Base-by-base conservation (phyloP, 2,113 vertebrate species). In the Dinomys branickii region DNA sequence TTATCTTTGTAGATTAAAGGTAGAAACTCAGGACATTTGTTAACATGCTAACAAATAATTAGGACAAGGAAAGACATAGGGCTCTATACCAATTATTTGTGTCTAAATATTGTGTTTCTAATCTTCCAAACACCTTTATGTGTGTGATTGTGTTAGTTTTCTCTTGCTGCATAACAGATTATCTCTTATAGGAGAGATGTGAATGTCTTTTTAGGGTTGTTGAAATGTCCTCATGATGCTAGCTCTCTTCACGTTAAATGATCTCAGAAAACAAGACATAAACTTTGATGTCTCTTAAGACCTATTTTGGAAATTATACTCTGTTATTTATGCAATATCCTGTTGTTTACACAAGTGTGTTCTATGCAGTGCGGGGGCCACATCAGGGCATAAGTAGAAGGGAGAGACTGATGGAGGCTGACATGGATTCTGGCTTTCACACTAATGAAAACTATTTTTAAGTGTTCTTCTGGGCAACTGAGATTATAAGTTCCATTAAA, bases 111-210 rank as follows among this genome's bases (percentile, higher is more conserved):
- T 78, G 2, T 38, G 1, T 84, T 97, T 56, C 47, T 47, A 14
- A 5, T 4, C 17, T 89, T 65, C 44, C 5, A n/a, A 33, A 71
- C 71, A 56, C 88, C 50, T 54, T 81, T 85, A n/a, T 58, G 16
- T 83, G 83, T 83, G 22, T 59, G 86, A 67, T 85, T 50, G 2
- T 47, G 6, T 86, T 91, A 16, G 10, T 88, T 95, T 96, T 92
- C 14, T 75, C 28, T 73, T 59, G 38, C 17, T 69, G 20, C 9
- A 1, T 83, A 78, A 47, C 30, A 50, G 81, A 73, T 73, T 52
- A 28, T 54, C 33, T 71, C 24, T 33, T 10, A 10, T 7, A 92
- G 73, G 41, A 88, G 14, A 88, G 19, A 16, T 12, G 9, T 44
- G 44, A 87, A 30, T 8, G 9, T 89, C 26, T 52, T 14, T 50